Base-by-base conservation (phyloP, 2,113 vertebrate species). In the Sphaerodactylus townsendi region DNA sequence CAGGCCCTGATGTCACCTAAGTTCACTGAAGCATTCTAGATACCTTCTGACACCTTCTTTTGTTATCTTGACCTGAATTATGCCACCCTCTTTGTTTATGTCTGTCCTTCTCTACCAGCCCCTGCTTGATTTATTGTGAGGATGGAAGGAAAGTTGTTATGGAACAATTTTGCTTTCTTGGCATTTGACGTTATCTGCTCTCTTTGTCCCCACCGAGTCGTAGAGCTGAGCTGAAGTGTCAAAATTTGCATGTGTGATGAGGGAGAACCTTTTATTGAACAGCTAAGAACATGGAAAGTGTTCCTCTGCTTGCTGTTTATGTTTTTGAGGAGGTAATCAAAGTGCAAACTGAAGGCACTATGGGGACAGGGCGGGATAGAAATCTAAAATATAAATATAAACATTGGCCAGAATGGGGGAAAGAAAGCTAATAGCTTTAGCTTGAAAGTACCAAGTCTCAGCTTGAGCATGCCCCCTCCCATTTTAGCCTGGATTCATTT, bases 21-120 rank as follows among this genome's bases (percentile, higher is more conserved):
- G 73, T 69, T 77, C 73, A 84, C 17, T 69, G 64, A 69, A 69
- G 82, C 53, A 69, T 69, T 53, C 46, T 30, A 84, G 82, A 84
- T 77, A 50, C 33, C 35, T 62, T 69, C 46, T 77, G 64, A 77
- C 73, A 69, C 53, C 15, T n/a, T 66, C 46, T 69, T 77, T 69
- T 77, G 65, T 76, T 76, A 69, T 41, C 33, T 84, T 68, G 71
- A 82, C 81, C 81, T 75, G 39, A 37, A 75, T 48, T 74, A 48
- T 23, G 69, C 30, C 39, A 50, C 59, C 68, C 81, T 76, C 59
- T 11, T 50, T 76, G 62, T 62, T 69, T 77, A 69, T 10, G 6
- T 69, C 28, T 48, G 14, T 84, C 33, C 48, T 69, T 28, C 65
- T 84, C 73, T 53, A 69, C 46, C 39, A 37, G n/a, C 35, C 82